Base-by-base conservation (phyloP, 37 sponge, comb jelly and placozoan genomes). In the Oopsacas minuta region DNA sequence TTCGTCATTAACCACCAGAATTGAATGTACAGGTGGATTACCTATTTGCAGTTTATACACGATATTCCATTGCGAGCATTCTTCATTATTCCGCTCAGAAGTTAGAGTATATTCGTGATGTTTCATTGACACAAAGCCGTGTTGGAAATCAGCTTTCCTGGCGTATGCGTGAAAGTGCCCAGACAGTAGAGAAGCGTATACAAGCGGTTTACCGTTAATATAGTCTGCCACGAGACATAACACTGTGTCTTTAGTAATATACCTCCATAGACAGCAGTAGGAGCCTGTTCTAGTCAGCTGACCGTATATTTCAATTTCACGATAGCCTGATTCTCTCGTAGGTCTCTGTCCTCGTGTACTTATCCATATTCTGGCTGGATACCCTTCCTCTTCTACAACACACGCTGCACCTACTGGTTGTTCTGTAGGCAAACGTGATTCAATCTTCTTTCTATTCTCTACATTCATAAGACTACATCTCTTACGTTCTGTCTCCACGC, bases 391-490 rank as follows among this genome's bases (percentile, higher is more conserved):
- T 12, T 61, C 75, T 5, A 61, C 30, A 25, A 61, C 75, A 61
- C 75, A 61, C 3, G 75, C 75, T 61, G 75, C 75, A 32, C 30
- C 75, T n/a, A 61, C 75, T 20, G 75, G 75, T n/a, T 61, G 75
- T 61, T 61, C 75, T 3, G 75, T n/a, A 12, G 75, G 75, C 5
- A 61, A 34, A 10, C 75, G 75, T 12, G 75, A 61, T n/a, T 61
- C 75, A 20, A 61, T 61, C 22, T 61, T 61, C 75, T 61, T 61
- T 61, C 22, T n/a, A 12, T 61, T 61, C 75, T 61, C 75, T 34
- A 61, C 75, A 12, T 61, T 61, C 3, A 61, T 61, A 61, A 61
- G 75, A 61, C 75, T 61, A 34, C 75, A 61, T 61, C 75, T 61
- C 75, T 61, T 61, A 7, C 75, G 22, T 3, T 61, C 75, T 25